Percentiles rank a stretch among this genome's conserved stretches.
Evolutionary conservation across 1,140 invertebrate species (phyloP).

Genomic region (Aricia agestis): DNA sequence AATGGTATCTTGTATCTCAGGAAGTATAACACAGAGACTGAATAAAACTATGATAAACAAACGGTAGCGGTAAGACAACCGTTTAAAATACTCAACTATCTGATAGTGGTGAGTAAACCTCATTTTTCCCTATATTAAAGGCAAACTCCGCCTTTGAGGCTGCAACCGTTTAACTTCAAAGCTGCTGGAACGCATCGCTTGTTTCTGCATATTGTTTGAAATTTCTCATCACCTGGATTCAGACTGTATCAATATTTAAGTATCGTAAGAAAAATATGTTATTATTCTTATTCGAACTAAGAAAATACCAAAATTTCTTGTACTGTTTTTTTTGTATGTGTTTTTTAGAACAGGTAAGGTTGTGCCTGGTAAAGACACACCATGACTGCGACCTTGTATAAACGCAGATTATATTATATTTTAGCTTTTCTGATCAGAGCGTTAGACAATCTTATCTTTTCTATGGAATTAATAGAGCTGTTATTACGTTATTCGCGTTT

Average conservation of each 20-base stretch:
- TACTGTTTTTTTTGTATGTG: no score
- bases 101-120: constrained; percentile 10
- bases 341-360: no score
- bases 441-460: no score
- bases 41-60: constrained; percentile 5
- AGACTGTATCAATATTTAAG: not conserved
- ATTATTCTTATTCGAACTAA: no score
- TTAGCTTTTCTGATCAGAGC: no score
- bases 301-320: no score
- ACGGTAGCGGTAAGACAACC: not conserved
- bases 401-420: no score
- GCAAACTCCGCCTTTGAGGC: constrained; percentile 12
- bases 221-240: not conserved
- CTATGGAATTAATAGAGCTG: no score
- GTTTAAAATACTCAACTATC: constrained; percentile 6
- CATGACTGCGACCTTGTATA: no score
- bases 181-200: constrained; percentile 9
- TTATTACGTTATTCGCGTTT: no score
- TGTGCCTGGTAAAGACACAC: no score
- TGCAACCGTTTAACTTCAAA: constrained; percentile 13
- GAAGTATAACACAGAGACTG: not conserved
- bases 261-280: not conserved
- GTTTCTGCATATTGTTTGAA: constrained; percentile 9
- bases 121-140: constrained; percentile 12
- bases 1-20: no score